Evolutionary conservation across 1,140 invertebrate genomes (phyloP), one percentile per base, ranked within the genome.

Genomic region (Trichonephila inaurata): DNA sequence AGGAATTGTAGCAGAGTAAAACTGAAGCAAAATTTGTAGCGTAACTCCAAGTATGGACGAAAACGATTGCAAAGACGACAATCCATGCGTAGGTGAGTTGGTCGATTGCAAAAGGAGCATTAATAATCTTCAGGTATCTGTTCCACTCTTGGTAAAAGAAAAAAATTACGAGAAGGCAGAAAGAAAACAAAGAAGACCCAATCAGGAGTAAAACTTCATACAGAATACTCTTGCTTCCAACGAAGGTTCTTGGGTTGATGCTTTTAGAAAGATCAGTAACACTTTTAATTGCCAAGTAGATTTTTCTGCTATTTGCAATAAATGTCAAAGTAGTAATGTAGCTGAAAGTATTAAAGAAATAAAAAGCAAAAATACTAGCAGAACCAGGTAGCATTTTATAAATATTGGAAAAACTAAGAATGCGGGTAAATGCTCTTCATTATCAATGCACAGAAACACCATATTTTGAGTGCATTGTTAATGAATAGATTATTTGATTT

Each of bases 111-210:
- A 77, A 77, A 40, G 72, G 72, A 18, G 28, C 33, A 40, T 77
- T 18, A 33, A 33, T 14, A 28, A 77, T 77, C 28, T 40, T 77
- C 16, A 77, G 16, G 7, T 19, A 77, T 33, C 16, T 7, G 18
- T 77, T 5, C 72, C 72, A 77, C 28, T 77, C 72, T 77, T 77
- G 72, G 18, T 33, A 77, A 77, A 77, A 77, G 28, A 77, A 77
- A 19, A 77, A 77, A 77, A 40, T 33, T 18, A 40, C 28, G 12
- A 77, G 6, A 16, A 77, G 18, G 28, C 10, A 28, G 3, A 77
- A 1, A 28, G 33, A 7, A 18, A 28, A 33, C 16, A 33, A 40
- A 77, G 14, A 7, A 33, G 14, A 77, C 3, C 14, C 28, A 18
- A 40, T 33, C 28, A 77, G 24, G 28, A 77, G 18, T 77, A 77